Base-by-base conservation (phyloP, 2,797 vertebrate genomes). In the Brachyalestes nurse region DNA sequence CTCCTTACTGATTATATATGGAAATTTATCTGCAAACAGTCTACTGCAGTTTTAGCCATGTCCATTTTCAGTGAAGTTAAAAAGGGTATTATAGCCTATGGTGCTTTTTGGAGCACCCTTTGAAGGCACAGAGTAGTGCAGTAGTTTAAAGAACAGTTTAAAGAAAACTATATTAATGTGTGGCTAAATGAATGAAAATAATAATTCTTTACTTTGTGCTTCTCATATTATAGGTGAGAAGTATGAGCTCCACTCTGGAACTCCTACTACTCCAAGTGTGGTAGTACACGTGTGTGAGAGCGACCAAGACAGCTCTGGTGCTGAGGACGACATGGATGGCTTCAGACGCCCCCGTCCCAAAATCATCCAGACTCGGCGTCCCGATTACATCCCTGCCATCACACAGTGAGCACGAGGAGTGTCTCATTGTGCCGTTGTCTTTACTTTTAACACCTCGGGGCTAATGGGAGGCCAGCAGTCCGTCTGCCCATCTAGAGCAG, bases 251-350 rank as follows among this genome's bases (percentile, higher is more conserved):
- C 98, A 98, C 12, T 97, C 96, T 0, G 97, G 95, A 19, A 99
- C 97, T 0, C 95, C 95, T 82, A 98, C 96, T 84, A 99, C 98
- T 0, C 98, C 97, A 67, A 99, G 98, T 0, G 98, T 99, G 67
- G 97, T 99, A 0, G 96, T 99, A 40, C 98, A 99, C 0, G 95
- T 99, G 0, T 99, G 97, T 0, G 96, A 97, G 55, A 97, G 95
- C 0, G 95, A 97, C 49, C 95, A 88, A 5, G 94, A 96, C 80
- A 90, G 90, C 0, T 94, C 95, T 0, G 90, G 92, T 0, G 93
- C 91, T 0, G 95, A 96, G 17, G 92, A 94, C 47, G 87, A 90
- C 79, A 84, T 88, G 0, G 91, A 94, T 58, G 89, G 87, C 69
- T 82, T 93, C 23, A 95, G 87, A 85, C 93, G 71, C 19, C 84